Conservation (phyloP, 2,113 vertebrate species). For the Vombatus ursinus region DNA sequence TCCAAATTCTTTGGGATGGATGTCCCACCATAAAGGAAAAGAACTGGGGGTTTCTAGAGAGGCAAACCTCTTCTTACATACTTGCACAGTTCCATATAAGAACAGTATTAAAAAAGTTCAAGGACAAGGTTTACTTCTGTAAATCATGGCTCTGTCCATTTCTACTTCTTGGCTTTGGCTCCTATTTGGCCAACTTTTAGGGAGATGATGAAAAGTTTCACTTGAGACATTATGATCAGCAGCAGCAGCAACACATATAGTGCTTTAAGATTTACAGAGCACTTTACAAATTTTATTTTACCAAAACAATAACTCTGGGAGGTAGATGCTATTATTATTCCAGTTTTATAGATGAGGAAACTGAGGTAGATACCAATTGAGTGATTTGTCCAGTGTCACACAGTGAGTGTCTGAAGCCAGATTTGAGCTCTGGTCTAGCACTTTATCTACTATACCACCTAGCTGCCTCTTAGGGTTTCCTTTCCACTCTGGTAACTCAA, state of each 20-base stretch:
- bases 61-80: background rate
- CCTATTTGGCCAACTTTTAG: background rate
- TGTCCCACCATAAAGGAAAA: background rate
- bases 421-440: too few species aligned
- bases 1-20: background rate
- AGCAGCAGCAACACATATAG: too few species aligned
- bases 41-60: background rate
- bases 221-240: background rate
- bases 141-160: background rate
- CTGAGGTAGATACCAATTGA: background rate
- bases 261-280: background rate
- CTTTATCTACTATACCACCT: too few species aligned
- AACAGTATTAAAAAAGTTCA: background rate
- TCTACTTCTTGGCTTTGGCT: background rate
- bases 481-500: background rate
- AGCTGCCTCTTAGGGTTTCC: background rate
- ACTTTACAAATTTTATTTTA: background rate
- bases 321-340: background rate
- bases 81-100: background rate
- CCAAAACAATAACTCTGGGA: background rate
- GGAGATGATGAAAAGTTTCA: background rate
- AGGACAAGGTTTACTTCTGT: background rate
- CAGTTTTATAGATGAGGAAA: background rate
- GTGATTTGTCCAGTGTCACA: too few species aligned
- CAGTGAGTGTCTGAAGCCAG: too few species aligned